These are phyloP conservation scores for Andrena hattorfiana DNA, from an alignment of 2,888 invertebrate species.

Conservation along the genomic window DNA sequence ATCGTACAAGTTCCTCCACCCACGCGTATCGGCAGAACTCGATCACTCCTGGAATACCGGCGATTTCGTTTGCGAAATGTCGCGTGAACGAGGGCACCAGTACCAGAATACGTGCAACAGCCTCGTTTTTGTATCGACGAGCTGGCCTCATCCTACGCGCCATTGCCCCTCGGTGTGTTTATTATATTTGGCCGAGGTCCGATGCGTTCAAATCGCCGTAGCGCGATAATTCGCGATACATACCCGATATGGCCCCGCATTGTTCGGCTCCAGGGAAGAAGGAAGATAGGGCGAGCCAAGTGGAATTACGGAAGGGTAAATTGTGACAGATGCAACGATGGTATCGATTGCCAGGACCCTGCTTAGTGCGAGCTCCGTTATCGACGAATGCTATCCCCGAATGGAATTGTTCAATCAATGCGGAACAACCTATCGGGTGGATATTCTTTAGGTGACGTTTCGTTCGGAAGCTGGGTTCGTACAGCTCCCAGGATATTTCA, in stretches of 20 bases:
- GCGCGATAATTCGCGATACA: slow-evolving; percentile 75
- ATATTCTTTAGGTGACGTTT: too few relatives aligned
- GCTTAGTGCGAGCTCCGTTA: slow-evolving; percentile 51
- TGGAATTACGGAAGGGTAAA: slow-evolving; percentile 76
- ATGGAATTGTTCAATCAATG: slow-evolving; percentile 43
- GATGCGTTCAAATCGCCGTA: slow-evolving; percentile 69
- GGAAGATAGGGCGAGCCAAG: slow-evolving; percentile 34
- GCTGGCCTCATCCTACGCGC: slow-evolving; percentile 20
- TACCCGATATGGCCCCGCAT: slow-evolving; percentile 71
- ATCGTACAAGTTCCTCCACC: not conserved
- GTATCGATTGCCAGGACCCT: slow-evolving; percentile 71
- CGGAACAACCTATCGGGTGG: not conserved
- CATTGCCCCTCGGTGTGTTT: slow-evolving; percentile 67
- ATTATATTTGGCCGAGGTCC: slow-evolving; percentile 69
- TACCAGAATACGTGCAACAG: slow-evolving; percentile 58
- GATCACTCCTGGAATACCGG: slow-evolving; percentile 7
- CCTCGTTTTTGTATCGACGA: slow-evolving; percentile 21
- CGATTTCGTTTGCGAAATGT: slow-evolving; percentile 61
- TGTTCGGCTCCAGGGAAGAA: slow-evolving; percentile 54
- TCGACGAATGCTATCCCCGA: slow-evolving; percentile 29
- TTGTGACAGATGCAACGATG: slow-evolving; percentile 77
- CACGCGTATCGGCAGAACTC: not conserved
- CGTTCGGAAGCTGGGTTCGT: too few relatives aligned
- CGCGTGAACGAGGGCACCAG: slow-evolving; percentile 54
- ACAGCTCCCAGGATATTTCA: too few relatives aligned